phyloP scores from a whole-genome alignment of 2,113 vertebrate species.

The Platysteira castanea region DNA sequence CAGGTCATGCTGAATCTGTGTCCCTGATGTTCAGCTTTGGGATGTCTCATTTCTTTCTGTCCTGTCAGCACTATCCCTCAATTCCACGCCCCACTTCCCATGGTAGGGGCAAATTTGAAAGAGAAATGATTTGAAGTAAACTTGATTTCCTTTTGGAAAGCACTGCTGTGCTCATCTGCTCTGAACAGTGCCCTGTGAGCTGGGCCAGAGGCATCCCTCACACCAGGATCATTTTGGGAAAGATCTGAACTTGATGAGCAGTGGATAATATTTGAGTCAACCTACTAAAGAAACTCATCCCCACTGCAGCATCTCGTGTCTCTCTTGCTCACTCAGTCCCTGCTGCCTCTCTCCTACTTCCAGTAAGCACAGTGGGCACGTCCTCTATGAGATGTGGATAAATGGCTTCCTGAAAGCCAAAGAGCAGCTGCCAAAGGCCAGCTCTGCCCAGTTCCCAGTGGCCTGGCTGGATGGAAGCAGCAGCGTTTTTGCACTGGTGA shows the following conservation, averaged over 20 bases:
- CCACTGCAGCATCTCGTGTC: not conserved
- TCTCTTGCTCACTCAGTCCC: not conserved
- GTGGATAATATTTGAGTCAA: not conserved
- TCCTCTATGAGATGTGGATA: not conserved
- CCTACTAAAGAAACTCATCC: not conserved
- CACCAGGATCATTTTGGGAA: not conserved
- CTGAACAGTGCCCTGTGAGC: not conserved
- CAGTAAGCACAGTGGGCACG: not conserved
- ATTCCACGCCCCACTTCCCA: not conserved
- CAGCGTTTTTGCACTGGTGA: not conserved
- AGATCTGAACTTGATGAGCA: not conserved
- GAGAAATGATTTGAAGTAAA: not conserved
- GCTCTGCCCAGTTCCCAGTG: not conserved
- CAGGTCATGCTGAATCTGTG: not conserved
- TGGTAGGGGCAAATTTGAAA: not conserved
- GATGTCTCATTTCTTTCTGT: not conserved
- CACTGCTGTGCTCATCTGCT: not conserved
- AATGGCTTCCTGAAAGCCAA: not conserved
- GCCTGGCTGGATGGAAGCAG: not conserved
- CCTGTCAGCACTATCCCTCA: not conserved
- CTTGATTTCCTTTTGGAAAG: not conserved
- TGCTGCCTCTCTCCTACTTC: not conserved
- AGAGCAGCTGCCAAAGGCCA: not conserved
- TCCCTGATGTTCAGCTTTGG: not conserved
- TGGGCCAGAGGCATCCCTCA: not conserved